Conservation (phyloP, 2,888 invertebrate genomes). For the Clepsis dumicolana region DNA sequence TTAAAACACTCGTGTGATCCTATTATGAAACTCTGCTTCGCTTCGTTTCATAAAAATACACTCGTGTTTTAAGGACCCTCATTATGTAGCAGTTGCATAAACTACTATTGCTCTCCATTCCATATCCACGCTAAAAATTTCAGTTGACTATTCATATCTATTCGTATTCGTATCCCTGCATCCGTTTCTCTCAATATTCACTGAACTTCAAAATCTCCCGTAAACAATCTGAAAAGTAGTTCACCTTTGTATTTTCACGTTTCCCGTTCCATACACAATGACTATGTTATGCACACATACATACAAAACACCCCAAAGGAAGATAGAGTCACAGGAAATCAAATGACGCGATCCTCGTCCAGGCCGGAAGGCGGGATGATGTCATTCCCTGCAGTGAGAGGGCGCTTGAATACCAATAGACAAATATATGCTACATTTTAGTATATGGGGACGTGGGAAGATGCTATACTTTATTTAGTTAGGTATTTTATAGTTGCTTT, state of each 20-base stretch:
- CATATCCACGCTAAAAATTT: too few species aligned
- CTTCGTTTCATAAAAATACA: too few species aligned
- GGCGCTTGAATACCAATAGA: slow-evolving; percentile 54
- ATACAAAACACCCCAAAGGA: slow-evolving; percentile 21
- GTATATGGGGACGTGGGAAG: too few species aligned
- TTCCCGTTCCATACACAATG: neutral
- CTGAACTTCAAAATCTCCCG: neutral
- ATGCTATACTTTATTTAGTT: too few species aligned
- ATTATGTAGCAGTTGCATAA: too few species aligned
- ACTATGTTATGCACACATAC: slow-evolving; percentile 3
- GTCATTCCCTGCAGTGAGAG: slow-evolving; percentile 57
- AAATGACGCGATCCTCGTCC: slow-evolving; percentile 65
- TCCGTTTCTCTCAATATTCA: neutral
- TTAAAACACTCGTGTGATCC: too few species aligned
- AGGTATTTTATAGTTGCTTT: too few species aligned
- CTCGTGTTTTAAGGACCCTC: too few species aligned
- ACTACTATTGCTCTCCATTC: too few species aligned
- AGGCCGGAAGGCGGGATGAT: slow-evolving; percentile 67
- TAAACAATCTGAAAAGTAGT: neutral
- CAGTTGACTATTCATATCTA: too few species aligned
- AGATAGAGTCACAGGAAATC: slow-evolving; percentile 61
- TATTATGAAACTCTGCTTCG: too few species aligned
- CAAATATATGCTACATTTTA: neutral
- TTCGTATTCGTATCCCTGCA: neutral
- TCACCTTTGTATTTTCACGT: neutral